Evolutionary conservation across 1,140 invertebrate genomes (phyloP).

Genomic region (Copidosoma floridanum): DNA sequence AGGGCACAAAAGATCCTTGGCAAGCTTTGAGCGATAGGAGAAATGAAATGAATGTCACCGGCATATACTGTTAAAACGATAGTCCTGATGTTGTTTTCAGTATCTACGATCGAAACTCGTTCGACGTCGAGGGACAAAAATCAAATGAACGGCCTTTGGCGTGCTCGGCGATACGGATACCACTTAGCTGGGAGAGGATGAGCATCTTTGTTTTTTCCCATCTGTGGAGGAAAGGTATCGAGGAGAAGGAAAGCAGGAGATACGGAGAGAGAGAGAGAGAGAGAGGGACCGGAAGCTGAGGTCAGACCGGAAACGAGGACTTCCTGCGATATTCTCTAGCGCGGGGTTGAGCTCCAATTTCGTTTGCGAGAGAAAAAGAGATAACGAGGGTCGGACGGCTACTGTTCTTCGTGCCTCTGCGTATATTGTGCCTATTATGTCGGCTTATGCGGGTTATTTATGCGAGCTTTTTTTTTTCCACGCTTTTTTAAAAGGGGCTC

Average conservation of each 20-base stretch:
- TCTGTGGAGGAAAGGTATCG: neutral
- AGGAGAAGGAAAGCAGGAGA: neutral
- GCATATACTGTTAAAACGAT: no score
- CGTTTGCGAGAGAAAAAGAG: constrained; percentile 3
- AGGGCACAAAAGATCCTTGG: no score
- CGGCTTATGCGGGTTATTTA: constrained; percentile 9
- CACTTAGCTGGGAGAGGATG: no score
- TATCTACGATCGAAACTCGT: no score
- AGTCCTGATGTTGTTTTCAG: no score
- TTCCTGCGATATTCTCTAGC: constrained; percentile 1
- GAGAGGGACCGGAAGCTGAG: neutral
- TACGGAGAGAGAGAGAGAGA: neutral
- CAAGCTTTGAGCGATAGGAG: no score
- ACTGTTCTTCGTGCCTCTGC: constrained; percentile 3
- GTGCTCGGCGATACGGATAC: no score
- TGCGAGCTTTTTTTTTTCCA: neutral
- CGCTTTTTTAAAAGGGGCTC: no score
- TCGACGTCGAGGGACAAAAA: no score
- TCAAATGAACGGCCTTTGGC: no score
- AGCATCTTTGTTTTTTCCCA: neutral
- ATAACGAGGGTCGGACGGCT: constrained; percentile 11
- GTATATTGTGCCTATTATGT: constrained; percentile 11
- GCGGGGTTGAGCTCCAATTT: constrained; percentile 8
- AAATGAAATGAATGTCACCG: no score
- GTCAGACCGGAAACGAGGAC: neutral